A percentile compares a stretch with the other conserved stretches of the same genome.
phyloP scores from a whole-genome alignment of 2,888 invertebrate species.

The Drosophila yooni region DNA sequence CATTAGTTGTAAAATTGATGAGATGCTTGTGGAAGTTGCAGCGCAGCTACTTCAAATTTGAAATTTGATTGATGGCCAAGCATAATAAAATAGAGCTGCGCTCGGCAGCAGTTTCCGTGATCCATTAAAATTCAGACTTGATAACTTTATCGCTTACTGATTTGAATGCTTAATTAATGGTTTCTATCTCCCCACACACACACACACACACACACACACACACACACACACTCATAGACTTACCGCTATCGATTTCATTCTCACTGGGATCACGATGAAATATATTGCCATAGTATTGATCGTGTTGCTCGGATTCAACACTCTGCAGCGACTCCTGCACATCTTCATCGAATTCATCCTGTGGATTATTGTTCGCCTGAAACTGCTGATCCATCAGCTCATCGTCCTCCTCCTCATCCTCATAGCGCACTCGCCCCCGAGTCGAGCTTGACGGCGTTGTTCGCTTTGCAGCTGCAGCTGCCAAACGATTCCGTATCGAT shows the following conservation, averaged over 20 bases:
- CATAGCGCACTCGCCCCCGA: conserved; percentile 19
- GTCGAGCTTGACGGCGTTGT: conserved; percentile 25
- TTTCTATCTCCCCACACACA: not conserved
- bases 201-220: too few relatives aligned
- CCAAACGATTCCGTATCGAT: conserved; percentile 63
- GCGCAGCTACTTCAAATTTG: conserved; percentile 11
- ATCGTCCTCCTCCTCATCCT: conserved; percentile 57
- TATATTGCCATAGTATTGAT: conserved; percentile 87
- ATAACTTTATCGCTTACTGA: conserved; percentile 33
- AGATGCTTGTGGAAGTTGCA: conserved; percentile 12
- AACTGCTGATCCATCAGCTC: conserved; percentile 48
- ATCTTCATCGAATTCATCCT: conserved; percentile 77
- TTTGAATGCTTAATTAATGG: conserved; percentile 52
- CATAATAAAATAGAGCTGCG: conserved; percentile 15
- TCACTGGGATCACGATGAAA: conserved; percentile 83
- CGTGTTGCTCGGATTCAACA: conserved; percentile 90
- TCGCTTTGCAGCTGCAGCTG: conserved; percentile 54
- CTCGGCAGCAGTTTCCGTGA: not conserved
- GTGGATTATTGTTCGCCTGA: conserved; percentile 39
- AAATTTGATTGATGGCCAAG: conserved; percentile 43
- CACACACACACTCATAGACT: conserved; percentile 44
- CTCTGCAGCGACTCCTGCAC: conserved; percentile 86
- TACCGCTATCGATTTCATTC: conserved; percentile 83
- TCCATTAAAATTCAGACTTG: conserved; percentile 15
- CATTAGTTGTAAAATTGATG: conserved; percentile 39